A percentile compares a stretch with the other conserved stretches of the same genome.
Evolutionary conservation across 2,113 vertebrate genomes (phyloP).

Genomic region (Alexandromys fortis): DNA sequence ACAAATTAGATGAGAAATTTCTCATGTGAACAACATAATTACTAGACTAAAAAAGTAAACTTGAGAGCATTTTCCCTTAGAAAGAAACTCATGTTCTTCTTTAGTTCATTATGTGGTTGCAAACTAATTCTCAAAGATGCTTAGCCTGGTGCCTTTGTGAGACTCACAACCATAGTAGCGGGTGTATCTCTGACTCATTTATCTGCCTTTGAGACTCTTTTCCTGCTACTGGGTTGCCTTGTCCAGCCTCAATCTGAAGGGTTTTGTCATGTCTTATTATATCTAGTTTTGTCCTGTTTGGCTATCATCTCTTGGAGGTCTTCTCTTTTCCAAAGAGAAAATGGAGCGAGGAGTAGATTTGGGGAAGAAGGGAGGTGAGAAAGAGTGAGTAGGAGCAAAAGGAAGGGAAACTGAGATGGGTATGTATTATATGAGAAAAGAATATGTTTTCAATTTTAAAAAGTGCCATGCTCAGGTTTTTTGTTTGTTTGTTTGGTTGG

Average conservation of each 20-base stretch:
- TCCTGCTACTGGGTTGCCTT: not conserved
- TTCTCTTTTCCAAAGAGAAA: not conserved
- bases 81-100: conserved; percentile 44
- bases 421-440: not conserved
- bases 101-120: not conserved
- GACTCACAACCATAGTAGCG: not conserved
- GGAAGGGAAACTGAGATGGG: not conserved
- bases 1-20: conserved; percentile 55
- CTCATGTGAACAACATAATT: conserved; percentile 47
- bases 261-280: not conserved
- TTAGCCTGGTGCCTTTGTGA: not conserved
- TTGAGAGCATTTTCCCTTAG: conserved; percentile 13
- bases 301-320: not conserved
- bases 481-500: not conserved
- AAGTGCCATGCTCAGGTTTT: not conserved
- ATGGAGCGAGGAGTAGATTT: not conserved
- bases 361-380: no score
- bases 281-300: not conserved
- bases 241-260: not conserved
- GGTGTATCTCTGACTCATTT: not conserved
- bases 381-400: not conserved
- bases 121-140: conserved; percentile 9
- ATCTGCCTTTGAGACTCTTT: not conserved
- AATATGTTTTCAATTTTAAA: not conserved
- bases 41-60: not conserved